These are phyloP conservation scores for Sterna hirundo DNA, from an alignment of 2,113 vertebrate species.

Conservation along the genomic window DNA sequence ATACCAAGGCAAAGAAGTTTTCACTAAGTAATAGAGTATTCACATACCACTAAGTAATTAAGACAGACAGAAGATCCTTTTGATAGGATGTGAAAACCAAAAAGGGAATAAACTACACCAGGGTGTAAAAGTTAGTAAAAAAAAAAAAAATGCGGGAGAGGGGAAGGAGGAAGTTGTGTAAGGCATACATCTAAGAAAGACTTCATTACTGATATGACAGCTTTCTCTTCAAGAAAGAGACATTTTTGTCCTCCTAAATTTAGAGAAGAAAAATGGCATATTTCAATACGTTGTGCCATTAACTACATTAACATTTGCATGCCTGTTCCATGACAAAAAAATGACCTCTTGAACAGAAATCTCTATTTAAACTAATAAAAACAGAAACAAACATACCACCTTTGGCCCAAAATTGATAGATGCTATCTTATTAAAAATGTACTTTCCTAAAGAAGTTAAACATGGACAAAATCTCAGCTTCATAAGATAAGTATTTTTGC, in stretches of 20 bases:
- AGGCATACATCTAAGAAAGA: neutral
- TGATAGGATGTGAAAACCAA: neutral
- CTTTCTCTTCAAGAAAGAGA: neutral
- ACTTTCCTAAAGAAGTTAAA: neutral
- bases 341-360: neutral
- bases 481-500: neutral
- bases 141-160: neutral
- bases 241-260: neutral
- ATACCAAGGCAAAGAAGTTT: neutral
- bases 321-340: neutral
- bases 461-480: neutral
- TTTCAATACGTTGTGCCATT: neutral
- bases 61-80: neutral
- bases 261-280: neutral
- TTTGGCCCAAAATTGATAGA: neutral
- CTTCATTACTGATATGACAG: neutral
- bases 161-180: neutral
- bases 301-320: neutral
- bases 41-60: neutral
- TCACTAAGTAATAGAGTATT: neutral
- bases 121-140: neutral
- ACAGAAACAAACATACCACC: neutral
- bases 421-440: neutral
- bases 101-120: neutral
- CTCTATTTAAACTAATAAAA: neutral